phyloP scores from a whole-genome alignment of 2,888 invertebrate species.

The Rhagonycha fulva region DNA sequence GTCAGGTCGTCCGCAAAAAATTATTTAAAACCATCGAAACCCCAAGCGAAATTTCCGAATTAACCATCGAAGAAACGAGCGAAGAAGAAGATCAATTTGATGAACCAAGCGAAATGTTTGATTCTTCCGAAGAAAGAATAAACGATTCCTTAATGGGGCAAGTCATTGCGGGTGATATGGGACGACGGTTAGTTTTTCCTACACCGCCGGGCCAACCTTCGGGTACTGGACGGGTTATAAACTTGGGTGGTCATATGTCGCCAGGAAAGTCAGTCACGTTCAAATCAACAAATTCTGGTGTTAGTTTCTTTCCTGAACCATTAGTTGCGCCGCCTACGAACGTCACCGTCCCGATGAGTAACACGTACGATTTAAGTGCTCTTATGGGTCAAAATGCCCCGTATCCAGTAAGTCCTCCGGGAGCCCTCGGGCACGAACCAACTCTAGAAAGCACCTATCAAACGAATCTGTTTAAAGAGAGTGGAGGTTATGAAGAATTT shows the following conservation, averaged over 20 bases:
- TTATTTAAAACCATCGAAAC: background rate
- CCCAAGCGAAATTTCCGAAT: background rate
- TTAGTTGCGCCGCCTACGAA: background rate
- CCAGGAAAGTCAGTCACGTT: background rate
- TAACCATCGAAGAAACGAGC: background rate
- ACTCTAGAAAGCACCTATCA: no score
- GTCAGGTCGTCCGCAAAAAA: background rate
- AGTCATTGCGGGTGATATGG: conserved; percentile 6
- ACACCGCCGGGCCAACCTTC: background rate
- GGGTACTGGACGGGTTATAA: background rate
- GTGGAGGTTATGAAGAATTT: background rate
- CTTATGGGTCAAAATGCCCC: no score
- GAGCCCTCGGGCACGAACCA: no score
- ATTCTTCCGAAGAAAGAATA: background rate
- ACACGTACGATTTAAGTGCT: no score
- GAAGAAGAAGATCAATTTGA: background rate
- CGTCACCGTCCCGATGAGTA: background rate
- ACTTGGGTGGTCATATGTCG: background rate
- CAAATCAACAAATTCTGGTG: background rate
- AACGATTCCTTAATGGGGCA: conserved; percentile 1
- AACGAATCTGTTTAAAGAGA: no score
- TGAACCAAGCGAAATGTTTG: background rate
- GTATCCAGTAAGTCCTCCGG: no score
- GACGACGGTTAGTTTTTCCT: background rate
- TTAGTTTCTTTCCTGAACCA: background rate